Evolutionary conservation across 2,113 vertebrate genomes (phyloP), one percentile per base, ranked within the genome.

Genomic region (Phalacrocorax carbo): DNA sequence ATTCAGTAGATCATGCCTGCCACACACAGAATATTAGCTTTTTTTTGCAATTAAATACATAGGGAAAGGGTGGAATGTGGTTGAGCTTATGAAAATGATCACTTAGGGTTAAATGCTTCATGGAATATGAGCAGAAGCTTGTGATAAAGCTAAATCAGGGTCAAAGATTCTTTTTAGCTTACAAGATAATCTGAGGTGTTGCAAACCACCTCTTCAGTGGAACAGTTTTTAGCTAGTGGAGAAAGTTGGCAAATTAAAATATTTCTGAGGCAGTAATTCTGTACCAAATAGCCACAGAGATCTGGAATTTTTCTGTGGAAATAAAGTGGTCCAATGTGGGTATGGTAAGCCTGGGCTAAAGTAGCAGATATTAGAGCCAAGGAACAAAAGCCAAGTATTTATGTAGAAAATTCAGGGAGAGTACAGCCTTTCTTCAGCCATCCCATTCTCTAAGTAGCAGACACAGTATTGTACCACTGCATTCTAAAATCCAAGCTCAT

Each of bases 381-480:
- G 55, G 57, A 95, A 66, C 40, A 93, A 83, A 95, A 90, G 77
- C 70, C 86, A 95, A 93, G 25, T 27, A 79, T 84, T 96, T 72
- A 32, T 93, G 80, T 80, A 94, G 86, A 88, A 91, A 90, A 95
- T 54, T 13, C 13, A 34, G 49, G 66, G 19, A 79, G 36, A 92
- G 71, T 83, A 21, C 57, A 92, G 84, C 38, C 51, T 95, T 95
- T 93, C 78, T 52, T 89, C 83, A 95, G 20, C 91, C 73, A 44
- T 94, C 62, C 64, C 19, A 18, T 44, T 91, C 68, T 93, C 25
- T 82, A 65, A 97, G 90, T 73, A 83, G 72, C 72, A 93, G 69
- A 62, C 49, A 42, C 11, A 34, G 52, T 52, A 40, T 69, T 70
- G 60, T 92, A 84, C 69, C 57, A 46, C 61, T 86, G 86, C 34